A percentile compares a stretch with the other conserved stretches of the same genome.
Evolutionary conservation across 2,888 invertebrate genomes (phyloP).

Genomic region (Notodonta dromedarius): DNA sequence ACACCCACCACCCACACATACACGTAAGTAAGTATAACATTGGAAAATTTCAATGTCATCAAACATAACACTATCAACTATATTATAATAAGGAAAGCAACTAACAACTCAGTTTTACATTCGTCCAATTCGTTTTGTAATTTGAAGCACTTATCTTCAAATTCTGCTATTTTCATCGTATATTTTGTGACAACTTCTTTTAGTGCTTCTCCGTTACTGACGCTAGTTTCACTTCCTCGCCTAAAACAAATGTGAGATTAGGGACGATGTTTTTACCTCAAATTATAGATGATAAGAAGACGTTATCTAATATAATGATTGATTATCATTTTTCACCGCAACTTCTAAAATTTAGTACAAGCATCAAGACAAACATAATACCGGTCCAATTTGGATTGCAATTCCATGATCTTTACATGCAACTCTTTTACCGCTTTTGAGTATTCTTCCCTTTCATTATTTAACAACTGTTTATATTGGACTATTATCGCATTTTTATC

Average conservation of each 20-base stretch:
- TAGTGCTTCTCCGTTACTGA: slow-evolving; percentile 49
- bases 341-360: slow-evolving; percentile 10
- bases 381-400: slow-evolving; percentile 68
- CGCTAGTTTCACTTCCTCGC: slow-evolving; percentile 52
- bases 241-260: slow-evolving; percentile 58
- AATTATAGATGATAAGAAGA: slow-evolving; percentile 29
- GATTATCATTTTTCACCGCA: slow-evolving; percentile 37
- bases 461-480: slow-evolving; percentile 79
- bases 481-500: slow-evolving; percentile 69
- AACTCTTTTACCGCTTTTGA: slow-evolving; percentile 60
- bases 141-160: slow-evolving; percentile 73
- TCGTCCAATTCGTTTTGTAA: slow-evolving; percentile 72
- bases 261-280: slow-evolving; percentile 32
- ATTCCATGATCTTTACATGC: slow-evolving; percentile 58
- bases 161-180: slow-evolving; percentile 64
- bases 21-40: neutral
- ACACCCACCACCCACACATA: neutral
- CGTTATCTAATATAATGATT: slow-evolving; percentile 61
- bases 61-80: neutral
- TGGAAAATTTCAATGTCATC: neutral
- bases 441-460: slow-evolving; percentile 79
- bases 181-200: slow-evolving; percentile 70
- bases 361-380: slow-evolving; percentile 33
- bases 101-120: slow-evolving; percentile 80
- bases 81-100: slow-evolving; percentile 20